Evolutionary conservation across 2,888 invertebrate genomes (phyloP).

Genomic region (Tinea pellionella): DNA sequence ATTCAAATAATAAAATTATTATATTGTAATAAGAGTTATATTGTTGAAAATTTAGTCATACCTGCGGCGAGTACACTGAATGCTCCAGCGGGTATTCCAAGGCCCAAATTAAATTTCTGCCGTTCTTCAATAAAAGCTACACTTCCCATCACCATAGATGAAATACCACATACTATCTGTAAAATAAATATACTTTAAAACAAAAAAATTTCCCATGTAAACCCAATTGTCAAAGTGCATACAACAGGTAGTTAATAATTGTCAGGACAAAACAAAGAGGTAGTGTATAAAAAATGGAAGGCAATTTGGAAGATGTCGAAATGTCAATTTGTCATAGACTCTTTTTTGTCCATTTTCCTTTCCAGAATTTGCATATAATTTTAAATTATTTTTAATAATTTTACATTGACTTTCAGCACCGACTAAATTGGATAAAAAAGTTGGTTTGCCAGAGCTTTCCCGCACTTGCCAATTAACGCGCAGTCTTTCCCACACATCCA

Average conservation of each 20-base stretch:
- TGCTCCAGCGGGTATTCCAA: constrained; percentile 72
- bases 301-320: neutral
- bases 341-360: neutral
- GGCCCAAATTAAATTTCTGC: constrained; percentile 71
- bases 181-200: constrained; percentile 24
- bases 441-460: too few species aligned
- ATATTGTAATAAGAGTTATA: neutral
- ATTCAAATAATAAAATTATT: constrained; percentile 17
- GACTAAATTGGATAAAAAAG: too few species aligned
- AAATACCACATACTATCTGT: constrained; percentile 73
- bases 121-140: constrained; percentile 73
- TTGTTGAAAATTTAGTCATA: constrained; percentile 21
- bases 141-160: constrained; percentile 72
- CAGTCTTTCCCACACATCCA: too few species aligned
- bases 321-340: neutral
- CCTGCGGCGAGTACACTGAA: constrained; percentile 71
- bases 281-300: neutral
- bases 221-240: too few species aligned
- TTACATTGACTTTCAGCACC: too few species aligned
- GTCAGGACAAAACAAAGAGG: too few species aligned
- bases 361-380: too few species aligned
- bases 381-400: too few species aligned
- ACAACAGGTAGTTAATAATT: too few species aligned
- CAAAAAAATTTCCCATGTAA: too few species aligned
- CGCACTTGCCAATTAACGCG: too few species aligned